Conservation (phyloP, 2,888 invertebrate genomes). For the Oconnorella tubifera region DNA sequence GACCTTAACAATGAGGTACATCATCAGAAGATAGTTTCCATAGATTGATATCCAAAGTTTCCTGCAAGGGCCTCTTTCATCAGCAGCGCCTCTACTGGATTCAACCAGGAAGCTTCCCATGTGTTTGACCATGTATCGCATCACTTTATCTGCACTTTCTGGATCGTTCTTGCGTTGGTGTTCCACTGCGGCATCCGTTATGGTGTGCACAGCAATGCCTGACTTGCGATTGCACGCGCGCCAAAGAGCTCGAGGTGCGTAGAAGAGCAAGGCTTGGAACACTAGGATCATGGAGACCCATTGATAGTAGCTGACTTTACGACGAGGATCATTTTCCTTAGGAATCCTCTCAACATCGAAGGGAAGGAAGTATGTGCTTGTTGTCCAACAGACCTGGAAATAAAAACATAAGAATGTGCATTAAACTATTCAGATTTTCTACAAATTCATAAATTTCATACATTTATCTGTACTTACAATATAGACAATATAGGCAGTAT, state of each 20-base stretch:
- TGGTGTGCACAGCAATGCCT: conserved; percentile 30
- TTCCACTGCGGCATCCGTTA: conserved; percentile 26
- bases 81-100: conserved; percentile 44
- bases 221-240: conserved; percentile 49
- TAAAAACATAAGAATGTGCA: not conserved
- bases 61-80: not conserved
- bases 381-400: conserved; percentile 59
- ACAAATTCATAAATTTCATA: not conserved
- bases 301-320: conserved; percentile 35
- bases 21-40: conserved; percentile 57
- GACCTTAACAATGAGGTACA: conserved; percentile 55
- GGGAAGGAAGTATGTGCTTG: conserved; percentile 59
- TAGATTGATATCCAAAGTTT: conserved; percentile 37
- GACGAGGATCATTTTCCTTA: conserved; percentile 18
- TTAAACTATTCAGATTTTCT: not conserved
- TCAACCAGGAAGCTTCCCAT: conserved; percentile 57
- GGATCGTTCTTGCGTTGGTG: conserved; percentile 12
- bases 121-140: conserved; percentile 45
- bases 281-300: conserved; percentile 35
- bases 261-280: conserved; percentile 36
- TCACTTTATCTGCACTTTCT: conserved; percentile 32
- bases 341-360: conserved; percentile 30
- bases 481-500: too few relatives aligned
- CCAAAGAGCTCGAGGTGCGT: conserved; percentile 58
- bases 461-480: too few relatives aligned